Conservation (phyloP, 2,888 invertebrate genomes). For the Harmothoe impar region DNA sequence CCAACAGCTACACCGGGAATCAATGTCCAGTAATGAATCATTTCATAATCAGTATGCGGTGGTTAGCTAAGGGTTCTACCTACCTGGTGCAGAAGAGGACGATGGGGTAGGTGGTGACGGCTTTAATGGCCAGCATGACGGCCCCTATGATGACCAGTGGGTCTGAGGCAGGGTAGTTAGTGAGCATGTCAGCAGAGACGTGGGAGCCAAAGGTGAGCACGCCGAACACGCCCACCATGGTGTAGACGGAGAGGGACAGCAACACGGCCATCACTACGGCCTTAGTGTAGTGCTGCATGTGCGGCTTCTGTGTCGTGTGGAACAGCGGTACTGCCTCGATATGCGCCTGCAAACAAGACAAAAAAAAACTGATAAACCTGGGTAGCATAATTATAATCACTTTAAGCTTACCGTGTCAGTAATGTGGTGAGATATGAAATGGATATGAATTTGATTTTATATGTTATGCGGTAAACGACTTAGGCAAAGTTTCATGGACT, state of each 20-base stretch:
- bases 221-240: conserved; percentile 64
- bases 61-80: too few species aligned
- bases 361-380: too few species aligned
- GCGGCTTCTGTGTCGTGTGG: conserved; percentile 60
- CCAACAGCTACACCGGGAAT: too few species aligned
- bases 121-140: conserved; percentile 66
- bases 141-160: conserved; percentile 64
- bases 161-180: conserved; percentile 60
- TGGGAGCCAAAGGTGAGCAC: conserved; percentile 67
- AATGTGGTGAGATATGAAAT: too few species aligned
- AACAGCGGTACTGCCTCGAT: conserved; percentile 68
- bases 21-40: not conserved
- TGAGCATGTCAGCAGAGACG: conserved; percentile 64
- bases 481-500: too few species aligned
- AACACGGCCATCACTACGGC: conserved; percentile 59
- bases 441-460: too few species aligned
- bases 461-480: too few species aligned
- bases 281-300: conserved; percentile 43
- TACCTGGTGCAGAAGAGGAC: conserved; percentile 68
- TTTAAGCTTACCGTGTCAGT: too few species aligned
- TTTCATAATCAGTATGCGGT: not conserved
- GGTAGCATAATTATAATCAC: too few species aligned
- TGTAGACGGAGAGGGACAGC: conserved; percentile 63
- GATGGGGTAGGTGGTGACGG: conserved; percentile 67
- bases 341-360: conserved; percentile 65